Evolutionary conservation across 64 coral and sea anemone species (phyloP).

Genomic region (Stichodactyla helianthus): DNA sequence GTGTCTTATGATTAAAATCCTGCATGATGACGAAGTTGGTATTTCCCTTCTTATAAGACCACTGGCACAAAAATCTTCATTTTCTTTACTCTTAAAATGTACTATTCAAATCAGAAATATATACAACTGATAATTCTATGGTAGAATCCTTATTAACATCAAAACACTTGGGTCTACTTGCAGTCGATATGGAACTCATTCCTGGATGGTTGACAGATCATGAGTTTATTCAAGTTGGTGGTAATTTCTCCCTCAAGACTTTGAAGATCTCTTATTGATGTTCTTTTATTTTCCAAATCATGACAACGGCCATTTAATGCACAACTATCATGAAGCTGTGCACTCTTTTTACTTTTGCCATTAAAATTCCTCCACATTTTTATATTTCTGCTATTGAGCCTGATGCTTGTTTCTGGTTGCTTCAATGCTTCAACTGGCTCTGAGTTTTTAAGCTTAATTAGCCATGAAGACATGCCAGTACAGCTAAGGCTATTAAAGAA

Average conservation of each 20-base stretch:
- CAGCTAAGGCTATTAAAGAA: not conserved
- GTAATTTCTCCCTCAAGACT: not conserved
- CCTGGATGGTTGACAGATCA: not conserved
- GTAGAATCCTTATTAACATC: not conserved
- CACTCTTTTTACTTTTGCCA: too few relatives aligned
- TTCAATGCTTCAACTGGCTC: too few relatives aligned
- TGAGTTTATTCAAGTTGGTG: not conserved
- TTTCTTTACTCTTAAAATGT: not conserved
- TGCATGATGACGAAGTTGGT: not conserved
- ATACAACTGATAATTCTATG: not conserved
- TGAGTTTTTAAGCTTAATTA: too few relatives aligned
- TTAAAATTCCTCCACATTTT: too few relatives aligned
- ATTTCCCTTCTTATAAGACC: not conserved
- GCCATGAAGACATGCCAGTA: too few relatives aligned
- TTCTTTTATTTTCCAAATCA: not conserved
- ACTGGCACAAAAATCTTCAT: not conserved
- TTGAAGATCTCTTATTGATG: not conserved
- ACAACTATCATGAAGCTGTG: too few relatives aligned
- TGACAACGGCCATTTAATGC: too few relatives aligned
- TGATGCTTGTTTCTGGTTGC: too few relatives aligned
- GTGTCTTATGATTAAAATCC: not conserved
- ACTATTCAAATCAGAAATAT: not conserved
- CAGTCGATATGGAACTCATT: not conserved
- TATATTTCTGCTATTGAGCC: too few relatives aligned
- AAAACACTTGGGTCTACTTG: not conserved